Percentiles rank a stretch among this genome's conserved stretches.
phyloP scores from a whole-genome alignment of 2,797 vertebrate species.

The Vipera latastei region DNA sequence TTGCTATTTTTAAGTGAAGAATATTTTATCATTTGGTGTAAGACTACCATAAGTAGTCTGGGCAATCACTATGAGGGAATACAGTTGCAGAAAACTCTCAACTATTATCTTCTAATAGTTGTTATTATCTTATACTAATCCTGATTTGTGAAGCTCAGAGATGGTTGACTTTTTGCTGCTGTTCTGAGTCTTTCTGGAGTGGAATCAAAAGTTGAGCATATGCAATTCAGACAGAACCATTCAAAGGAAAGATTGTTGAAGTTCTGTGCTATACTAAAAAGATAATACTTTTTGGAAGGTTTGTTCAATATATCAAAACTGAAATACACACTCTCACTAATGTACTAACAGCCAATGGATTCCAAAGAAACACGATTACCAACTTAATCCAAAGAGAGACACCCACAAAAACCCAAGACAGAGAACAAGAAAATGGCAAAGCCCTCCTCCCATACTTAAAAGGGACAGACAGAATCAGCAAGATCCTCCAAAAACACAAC shows the following conservation, averaged over 20 bases:
- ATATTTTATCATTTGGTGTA: neutral
- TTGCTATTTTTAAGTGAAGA: neutral
- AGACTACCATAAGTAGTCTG: neutral
- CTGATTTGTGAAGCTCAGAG: neutral
- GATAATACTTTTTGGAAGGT: neutral
- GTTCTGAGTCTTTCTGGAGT: neutral
- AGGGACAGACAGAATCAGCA: no score
- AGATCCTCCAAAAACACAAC: no score
- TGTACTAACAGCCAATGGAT: no score
- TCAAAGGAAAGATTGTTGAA: neutral
- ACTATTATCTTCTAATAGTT: no score
- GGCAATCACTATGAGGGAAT: neutral
- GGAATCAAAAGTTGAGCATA: neutral
- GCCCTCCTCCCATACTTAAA: no score
- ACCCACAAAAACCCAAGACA: no score
- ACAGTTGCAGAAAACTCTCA: neutral
- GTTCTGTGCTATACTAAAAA: neutral
- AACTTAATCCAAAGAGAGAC: no score
- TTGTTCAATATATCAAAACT: no score
- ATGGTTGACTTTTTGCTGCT: neutral
- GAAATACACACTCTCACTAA: no score
- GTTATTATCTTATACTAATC: neutral
- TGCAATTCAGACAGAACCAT: slow-evolving; percentile 19
- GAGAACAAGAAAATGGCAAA: no score
- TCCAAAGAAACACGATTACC: no score